Conservation (phyloP, 2,888 invertebrate species). For the Trichacis sp. region DNA sequence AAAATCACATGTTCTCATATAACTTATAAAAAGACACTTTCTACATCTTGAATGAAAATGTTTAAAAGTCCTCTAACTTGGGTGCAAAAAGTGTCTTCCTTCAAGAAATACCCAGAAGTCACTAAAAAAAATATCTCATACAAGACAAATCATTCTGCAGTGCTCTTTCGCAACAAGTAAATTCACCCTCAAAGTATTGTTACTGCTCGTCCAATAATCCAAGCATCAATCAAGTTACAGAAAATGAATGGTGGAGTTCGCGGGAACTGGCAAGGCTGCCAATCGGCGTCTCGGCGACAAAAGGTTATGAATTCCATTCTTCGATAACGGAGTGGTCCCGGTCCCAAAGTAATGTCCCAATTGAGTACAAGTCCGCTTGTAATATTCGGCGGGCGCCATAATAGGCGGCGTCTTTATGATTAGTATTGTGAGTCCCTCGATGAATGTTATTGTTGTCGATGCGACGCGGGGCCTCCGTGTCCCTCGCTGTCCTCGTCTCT, state of each 20-base stretch:
- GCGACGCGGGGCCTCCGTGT: constrained; percentile 53
- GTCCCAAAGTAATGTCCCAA: constrained; percentile 39
- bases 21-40: no score
- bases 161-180: no score
- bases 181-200: not conserved
- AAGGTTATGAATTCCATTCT: constrained; percentile 44
- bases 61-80: no score
- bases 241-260: not conserved
- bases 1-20: no score
- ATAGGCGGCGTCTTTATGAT: constrained; percentile 69
- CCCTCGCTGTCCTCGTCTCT: constrained; percentile 45
- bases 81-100: no score
- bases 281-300: constrained; percentile 44
- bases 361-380: constrained; percentile 38
- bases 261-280: constrained; percentile 22
- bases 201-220: not conserved
- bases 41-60: no score
- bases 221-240: not conserved
- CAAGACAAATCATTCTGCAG: no score
- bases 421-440: constrained; percentile 66
- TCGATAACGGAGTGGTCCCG: constrained; percentile 26
- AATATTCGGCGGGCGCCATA: constrained; percentile 56
- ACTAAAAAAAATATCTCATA: no score
- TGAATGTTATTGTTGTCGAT: constrained; percentile 68
- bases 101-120: no score